Evolutionary conservation across 2,888 invertebrate genomes (phyloP).

Genomic region (Dorcus parallelipipedus): DNA sequence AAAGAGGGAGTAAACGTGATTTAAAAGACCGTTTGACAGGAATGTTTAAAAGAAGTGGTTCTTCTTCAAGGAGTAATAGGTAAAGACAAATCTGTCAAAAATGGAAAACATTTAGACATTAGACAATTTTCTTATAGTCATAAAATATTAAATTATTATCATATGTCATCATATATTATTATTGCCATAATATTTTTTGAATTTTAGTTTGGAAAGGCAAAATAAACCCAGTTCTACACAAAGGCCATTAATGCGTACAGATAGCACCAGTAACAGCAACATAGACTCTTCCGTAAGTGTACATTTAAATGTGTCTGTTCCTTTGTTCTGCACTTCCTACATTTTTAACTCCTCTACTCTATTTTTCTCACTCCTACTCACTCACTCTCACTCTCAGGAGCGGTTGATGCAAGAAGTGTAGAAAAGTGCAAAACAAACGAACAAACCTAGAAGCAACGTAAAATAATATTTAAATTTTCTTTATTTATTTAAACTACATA

Average conservation of each 20-base stretch:
- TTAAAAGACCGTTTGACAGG: slow-evolving; percentile 76
- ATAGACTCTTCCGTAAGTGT: background rate
- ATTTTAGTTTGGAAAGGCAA: slow-evolving; percentile 41
- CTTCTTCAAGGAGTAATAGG: slow-evolving; percentile 67
- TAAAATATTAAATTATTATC: background rate
- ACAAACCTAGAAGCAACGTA: no score
- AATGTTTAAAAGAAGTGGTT: slow-evolving; percentile 73
- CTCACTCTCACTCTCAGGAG: no score
- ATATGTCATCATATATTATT: background rate
- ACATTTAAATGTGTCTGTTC: no score
- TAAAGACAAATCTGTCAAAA: slow-evolving; percentile 31
- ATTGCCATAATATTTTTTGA: slow-evolving; percentile 5
- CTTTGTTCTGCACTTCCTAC: no score
- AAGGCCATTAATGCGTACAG: slow-evolving; percentile 54
- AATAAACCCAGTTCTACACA: slow-evolving; percentile 46
- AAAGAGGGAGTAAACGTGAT: slow-evolving; percentile 67
- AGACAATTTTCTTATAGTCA: no score
- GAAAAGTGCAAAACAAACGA: no score
- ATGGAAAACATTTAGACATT: background rate
- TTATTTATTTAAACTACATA: no score
- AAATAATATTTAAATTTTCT: no score
- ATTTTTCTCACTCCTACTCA: no score
- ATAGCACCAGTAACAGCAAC: slow-evolving; percentile 6
- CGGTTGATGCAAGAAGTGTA: no score
- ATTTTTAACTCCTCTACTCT: no score